Evolutionary conservation across 1,140 invertebrate species (phyloP), one percentile per base, ranked within the genome.

Genomic region (Mya arenaria): DNA sequence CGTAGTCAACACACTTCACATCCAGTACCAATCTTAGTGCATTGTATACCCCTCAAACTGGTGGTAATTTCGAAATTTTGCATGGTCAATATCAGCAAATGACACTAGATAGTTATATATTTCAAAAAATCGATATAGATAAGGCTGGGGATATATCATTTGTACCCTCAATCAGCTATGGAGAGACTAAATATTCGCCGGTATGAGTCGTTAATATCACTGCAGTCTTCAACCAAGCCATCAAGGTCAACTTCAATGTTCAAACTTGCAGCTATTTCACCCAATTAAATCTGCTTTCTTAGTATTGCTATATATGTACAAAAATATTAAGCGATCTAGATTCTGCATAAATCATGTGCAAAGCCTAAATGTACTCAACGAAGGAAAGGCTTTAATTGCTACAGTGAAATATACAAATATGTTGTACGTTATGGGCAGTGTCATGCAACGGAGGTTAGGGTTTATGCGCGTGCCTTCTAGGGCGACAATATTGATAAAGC

Each of bases 21-120:
- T 81, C 25, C 32, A 81, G 44, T 71, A 81, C 1, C 78, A 65
- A 34, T 81, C 78, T 25, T 72, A 34, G 41, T 62, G 62, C 36
- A 81, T 60, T 6, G n/a, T 60, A 41, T 71, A 81, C 1, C 65
- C 65, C 34, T 81, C 78, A 32, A 81, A n/a, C 28, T 81, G 68
- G 10, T 71, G 65, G 37, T 71, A 81, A 5, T 81, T 23, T 25
- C 66, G n/a, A 0, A 81, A 32, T 28, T 19, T 58, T 25, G 66
- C 19, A 52, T 81, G 78, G 44, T 36, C 30, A 17, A 36, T 71
- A 4, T 69, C 65, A 15, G 23, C 30, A 58, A 68, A 79, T 8
- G 41, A 19, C 3, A 79, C 19, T 5, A 79, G 63, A 68, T 71
- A 81, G 39, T 71, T 44, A 41, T 71, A 60, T 30, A 81, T 81